Evolutionary conservation across 2,888 invertebrate species (phyloP).

Genomic region (Tetropium fuscum): DNA sequence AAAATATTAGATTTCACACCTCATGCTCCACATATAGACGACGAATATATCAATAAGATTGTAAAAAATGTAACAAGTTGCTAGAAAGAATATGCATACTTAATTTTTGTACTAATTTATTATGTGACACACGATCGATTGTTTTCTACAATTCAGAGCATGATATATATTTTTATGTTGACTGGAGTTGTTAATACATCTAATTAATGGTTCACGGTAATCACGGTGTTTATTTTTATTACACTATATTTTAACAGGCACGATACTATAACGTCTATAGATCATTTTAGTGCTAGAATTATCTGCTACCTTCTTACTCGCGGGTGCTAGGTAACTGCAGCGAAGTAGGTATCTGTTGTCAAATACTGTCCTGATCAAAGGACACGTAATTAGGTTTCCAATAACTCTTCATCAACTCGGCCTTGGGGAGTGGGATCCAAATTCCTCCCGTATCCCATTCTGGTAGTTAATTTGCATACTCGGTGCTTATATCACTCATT

Average conservation of each 20-base stretch:
- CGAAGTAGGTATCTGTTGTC: constrained; percentile 35
- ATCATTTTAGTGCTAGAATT: not conserved
- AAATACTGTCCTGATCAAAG: constrained; percentile 41
- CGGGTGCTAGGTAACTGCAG: constrained; percentile 8
- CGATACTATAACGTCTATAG: no score
- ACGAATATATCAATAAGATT: no score
- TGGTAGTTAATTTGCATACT: constrained; percentile 40
- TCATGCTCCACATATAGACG: no score
- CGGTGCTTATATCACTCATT: constrained; percentile 37
- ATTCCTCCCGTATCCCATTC: constrained; percentile 33
- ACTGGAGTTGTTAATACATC: no score
- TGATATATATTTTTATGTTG: not conserved
- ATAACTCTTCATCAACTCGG: constrained; percentile 44
- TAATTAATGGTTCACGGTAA: no score
- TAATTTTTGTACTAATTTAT: no score
- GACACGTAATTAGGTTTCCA: constrained; percentile 41
- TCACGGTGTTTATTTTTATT: no score
- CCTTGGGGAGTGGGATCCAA: constrained; percentile 35
- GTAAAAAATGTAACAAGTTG: no score
- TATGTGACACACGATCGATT: not conserved
- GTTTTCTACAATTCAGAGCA: not conserved
- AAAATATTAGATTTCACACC: no score
- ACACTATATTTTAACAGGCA: no score
- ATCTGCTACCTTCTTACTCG: constrained; percentile 1
- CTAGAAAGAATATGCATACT: no score